Conservation (phyloP, 2,888 invertebrate species). For the Caenorhabditis angaria region DNA sequence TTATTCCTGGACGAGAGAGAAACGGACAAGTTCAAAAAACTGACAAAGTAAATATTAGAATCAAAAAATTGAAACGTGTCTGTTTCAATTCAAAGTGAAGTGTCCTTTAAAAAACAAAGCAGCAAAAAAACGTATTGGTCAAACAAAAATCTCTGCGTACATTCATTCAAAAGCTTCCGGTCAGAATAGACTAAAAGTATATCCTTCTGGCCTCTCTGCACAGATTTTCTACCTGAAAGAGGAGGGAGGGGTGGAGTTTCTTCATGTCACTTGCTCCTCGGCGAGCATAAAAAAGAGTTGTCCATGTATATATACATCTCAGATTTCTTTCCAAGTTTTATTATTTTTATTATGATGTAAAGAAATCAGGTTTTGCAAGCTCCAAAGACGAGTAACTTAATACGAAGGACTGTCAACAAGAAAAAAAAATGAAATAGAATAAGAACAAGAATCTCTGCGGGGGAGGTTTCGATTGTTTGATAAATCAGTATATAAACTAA, state of each 20-base stretch:
- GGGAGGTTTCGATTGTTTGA: background rate
- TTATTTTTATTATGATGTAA: too few species aligned
- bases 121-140: background rate
- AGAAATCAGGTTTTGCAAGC: background rate
- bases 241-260: too few species aligned
- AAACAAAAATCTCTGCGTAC: constrained; percentile 1
- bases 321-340: too few species aligned
- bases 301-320: background rate
- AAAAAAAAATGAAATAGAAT: too few species aligned
- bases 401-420: background rate
- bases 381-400: background rate
- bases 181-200: background rate
- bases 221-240: too few species aligned
- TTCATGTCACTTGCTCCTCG: background rate
- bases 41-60: background rate
- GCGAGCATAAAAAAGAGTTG: background rate
- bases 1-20: constrained; percentile 28
- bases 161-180: background rate
- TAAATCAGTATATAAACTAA: too few species aligned
- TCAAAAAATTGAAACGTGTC: background rate
- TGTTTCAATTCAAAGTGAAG: background rate
- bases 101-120: background rate
- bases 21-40: background rate
- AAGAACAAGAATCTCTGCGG: background rate
- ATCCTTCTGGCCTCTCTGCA: too few species aligned